Evolutionary conservation across 2,113 vertebrate species (phyloP).

Genomic region (Zapus hudsonius): DNA sequence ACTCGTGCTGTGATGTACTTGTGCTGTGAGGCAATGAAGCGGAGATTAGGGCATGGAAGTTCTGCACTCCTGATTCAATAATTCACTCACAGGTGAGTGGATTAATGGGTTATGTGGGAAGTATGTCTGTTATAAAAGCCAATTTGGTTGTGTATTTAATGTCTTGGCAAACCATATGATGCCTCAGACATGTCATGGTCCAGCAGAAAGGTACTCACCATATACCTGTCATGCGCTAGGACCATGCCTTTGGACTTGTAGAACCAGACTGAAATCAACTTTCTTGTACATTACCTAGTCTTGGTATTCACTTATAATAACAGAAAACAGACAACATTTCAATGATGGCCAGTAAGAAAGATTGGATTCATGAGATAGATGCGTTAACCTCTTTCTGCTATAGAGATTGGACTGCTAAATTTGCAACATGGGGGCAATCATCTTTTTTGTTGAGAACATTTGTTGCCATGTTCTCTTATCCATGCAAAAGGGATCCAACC

Average conservation of each 20-base stretch:
- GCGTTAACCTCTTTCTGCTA: background rate
- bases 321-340: background rate
- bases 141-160: background rate
- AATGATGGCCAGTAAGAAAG: background rate
- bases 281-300: background rate
- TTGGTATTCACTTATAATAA: background rate
- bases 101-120: background rate
- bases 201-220: background rate
- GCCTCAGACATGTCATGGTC: background rate
- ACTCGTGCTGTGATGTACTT: background rate
- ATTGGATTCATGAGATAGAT: background rate
- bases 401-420: background rate
- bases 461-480: background rate
- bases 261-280: background rate
- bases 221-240: background rate
- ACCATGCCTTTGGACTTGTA: too few species aligned
- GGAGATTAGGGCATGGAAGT: background rate
- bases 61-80: background rate
- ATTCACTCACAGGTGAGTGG: background rate
- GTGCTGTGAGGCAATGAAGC: background rate
- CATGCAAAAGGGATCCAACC: background rate
- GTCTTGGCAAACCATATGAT: background rate
- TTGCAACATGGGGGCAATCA: too few species aligned
- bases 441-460: too few species aligned
- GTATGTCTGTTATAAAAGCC: background rate